phyloP scores from a whole-genome alignment of 2,797 vertebrate genomes.

The Hemibagrus guttatus region DNA sequence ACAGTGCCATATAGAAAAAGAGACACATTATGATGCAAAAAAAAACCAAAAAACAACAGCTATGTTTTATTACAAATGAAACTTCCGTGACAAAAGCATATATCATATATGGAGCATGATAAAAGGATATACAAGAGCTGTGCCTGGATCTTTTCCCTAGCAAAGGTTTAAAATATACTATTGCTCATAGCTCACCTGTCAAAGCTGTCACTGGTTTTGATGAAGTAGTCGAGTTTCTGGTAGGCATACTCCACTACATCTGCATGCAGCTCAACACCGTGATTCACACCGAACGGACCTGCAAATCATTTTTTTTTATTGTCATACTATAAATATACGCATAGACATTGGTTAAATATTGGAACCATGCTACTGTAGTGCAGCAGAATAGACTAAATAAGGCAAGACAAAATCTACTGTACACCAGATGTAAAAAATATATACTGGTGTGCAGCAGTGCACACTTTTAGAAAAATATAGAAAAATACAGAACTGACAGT shows the following conservation, averaged over 20 bases:
- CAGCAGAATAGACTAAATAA: neutral
- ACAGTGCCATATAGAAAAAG: no score
- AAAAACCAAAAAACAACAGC: neutral
- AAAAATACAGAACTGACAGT: no score
- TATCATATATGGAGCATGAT: neutral
- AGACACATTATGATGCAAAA: neutral
- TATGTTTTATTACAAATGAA: neutral
- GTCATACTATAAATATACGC: neutral
- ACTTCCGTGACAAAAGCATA: neutral
- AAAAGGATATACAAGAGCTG: neutral
- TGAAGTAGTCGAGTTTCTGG: constrained; percentile 92
- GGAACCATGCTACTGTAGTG: neutral
- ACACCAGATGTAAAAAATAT: neutral
- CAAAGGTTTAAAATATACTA: neutral
- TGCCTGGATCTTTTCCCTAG: neutral
- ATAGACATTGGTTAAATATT: neutral
- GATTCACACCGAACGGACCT: constrained; percentile 96
- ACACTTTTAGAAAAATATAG: no score
- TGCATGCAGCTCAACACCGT: constrained; percentile 90
- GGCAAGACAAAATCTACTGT: neutral
- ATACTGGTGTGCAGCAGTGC: no score
- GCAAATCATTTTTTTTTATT: constrained; percentile 34
- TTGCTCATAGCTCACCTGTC: constrained; percentile 82
- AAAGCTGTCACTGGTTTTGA: constrained; percentile 94
- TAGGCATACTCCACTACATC: constrained; percentile 95